phyloP scores from a whole-genome alignment of 2,888 invertebrate species.

The Ichneumon xanthorius region DNA sequence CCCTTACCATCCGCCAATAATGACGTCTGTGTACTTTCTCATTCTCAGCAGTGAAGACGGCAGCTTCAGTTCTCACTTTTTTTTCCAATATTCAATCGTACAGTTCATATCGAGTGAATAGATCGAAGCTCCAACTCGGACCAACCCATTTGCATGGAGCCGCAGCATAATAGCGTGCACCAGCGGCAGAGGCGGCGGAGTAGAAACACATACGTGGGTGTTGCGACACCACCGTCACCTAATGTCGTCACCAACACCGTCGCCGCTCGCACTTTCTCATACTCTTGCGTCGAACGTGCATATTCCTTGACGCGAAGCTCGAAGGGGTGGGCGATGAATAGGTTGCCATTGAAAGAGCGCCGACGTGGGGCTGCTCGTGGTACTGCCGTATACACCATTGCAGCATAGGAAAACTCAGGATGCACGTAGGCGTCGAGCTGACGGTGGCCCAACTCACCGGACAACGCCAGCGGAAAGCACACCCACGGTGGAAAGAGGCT shows the following conservation, averaged over 20 bases:
- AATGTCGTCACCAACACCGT: slow-evolving; percentile 14
- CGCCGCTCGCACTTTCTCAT: slow-evolving; percentile 18
- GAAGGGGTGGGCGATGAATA: slow-evolving; percentile 54
- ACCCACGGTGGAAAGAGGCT: not conserved
- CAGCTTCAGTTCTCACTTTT: not conserved
- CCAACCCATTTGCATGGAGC: not conserved
- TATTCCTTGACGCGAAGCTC: slow-evolving; percentile 30
- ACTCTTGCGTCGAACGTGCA: slow-evolving; percentile 36
- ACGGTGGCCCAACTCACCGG: not conserved
- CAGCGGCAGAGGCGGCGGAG: not conserved
- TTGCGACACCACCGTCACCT: slow-evolving; percentile 3
- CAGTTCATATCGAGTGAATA: not conserved
- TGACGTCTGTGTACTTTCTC: too few species aligned
- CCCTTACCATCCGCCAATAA: too few species aligned
- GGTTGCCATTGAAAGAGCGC: slow-evolving; percentile 49
- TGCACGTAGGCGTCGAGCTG: slow-evolving; percentile 29
- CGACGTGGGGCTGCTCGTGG: slow-evolving; percentile 24
- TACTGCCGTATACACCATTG: slow-evolving; percentile 15
- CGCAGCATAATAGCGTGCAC: not conserved
- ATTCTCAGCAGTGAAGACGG: not conserved
- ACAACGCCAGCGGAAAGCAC: slow-evolving; percentile 12
- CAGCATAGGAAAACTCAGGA: not conserved
- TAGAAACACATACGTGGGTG: slow-evolving; percentile 17
- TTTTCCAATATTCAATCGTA: not conserved
- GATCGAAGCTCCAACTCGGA: not conserved